phyloP scores from a whole-genome alignment of 1,140 invertebrate species.

The Formica exsecta region DNA sequence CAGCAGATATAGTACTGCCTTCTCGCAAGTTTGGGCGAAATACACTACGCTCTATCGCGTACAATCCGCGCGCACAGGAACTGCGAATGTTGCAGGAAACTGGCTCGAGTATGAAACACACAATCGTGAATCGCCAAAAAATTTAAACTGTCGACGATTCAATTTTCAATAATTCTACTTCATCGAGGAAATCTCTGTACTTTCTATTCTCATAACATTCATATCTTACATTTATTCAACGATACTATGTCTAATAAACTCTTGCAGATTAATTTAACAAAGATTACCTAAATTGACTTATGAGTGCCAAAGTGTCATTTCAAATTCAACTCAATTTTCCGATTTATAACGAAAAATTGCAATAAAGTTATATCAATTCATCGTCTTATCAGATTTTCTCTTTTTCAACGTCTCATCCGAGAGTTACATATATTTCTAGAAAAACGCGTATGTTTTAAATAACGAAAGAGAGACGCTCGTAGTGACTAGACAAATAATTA shows the following conservation, averaged over 20 bases:
- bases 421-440: not conserved
- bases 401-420: not conserved
- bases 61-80: slow-evolving; percentile 21
- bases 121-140: not conserved
- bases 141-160: not conserved
- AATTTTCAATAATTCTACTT: not conserved
- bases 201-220: not conserved
- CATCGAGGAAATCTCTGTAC: not conserved
- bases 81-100: not conserved
- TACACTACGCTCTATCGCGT: slow-evolving; percentile 2
- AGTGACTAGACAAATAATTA: not conserved
- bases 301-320: not conserved
- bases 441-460: not conserved
- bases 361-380: not conserved
- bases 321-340: not conserved
- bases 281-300: not conserved
- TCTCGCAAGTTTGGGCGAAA: not conserved
- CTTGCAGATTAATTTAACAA: not conserved
- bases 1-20: not conserved
- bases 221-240: not conserved
- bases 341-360: not conserved
- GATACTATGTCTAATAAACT: not conserved
- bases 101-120: not conserved
- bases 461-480: not conserved
- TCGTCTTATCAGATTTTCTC: not conserved